Evolutionary conservation across 2,113 vertebrate species (phyloP).

Genomic region (Tympanuchus pallidicinctus): DNA sequence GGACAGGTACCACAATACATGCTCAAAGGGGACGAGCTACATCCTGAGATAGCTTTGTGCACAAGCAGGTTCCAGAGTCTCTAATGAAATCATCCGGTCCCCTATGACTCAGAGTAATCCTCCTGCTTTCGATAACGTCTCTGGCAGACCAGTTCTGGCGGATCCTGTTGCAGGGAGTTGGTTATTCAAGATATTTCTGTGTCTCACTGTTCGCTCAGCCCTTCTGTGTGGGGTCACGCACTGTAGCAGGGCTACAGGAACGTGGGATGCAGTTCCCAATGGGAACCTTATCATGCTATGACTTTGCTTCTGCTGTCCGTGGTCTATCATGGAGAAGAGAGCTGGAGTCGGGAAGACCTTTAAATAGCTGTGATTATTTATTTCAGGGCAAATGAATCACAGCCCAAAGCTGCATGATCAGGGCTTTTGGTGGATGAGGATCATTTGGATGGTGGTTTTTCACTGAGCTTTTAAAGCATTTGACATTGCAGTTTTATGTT

Average conservation of each 20-base stretch:
- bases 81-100: conserved; percentile 9
- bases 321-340: neutral
- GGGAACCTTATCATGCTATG: neutral
- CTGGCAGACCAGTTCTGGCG: neutral
- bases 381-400: conserved; percentile 56
- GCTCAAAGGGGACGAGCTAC: neutral
- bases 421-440: conserved; percentile 22
- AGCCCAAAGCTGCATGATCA: neutral
- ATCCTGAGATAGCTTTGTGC: neutral
- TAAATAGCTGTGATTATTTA: conserved; percentile 66
- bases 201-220: neutral
- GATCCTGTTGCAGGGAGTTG: neutral
- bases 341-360: neutral
- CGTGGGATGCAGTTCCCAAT: neutral
- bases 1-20: neutral
- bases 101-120: conserved; percentile 32
- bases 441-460: conserved; percentile 12
- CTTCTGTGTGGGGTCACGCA: neutral
- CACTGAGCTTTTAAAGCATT: neutral
- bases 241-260: neutral
- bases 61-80: neutral
- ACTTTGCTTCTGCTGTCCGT: neutral
- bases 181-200: neutral
- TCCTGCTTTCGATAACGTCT: neutral
- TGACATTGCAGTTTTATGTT: neutral